Evolutionary conservation across 2,797 vertebrate species (phyloP).

Genomic region (Eulemur coronatus): DNA sequence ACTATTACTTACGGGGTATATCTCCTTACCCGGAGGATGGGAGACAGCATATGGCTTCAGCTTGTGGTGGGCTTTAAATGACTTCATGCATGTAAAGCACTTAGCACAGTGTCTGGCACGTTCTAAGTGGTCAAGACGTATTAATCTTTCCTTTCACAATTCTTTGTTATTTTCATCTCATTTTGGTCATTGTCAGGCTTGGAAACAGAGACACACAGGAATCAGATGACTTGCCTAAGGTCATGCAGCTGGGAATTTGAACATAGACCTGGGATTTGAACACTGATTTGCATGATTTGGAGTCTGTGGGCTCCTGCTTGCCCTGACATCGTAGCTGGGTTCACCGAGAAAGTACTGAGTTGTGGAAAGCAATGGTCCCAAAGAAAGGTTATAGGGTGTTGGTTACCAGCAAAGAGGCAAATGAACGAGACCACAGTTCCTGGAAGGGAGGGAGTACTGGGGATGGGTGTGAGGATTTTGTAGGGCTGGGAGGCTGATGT

Average conservation of each 20-base stretch:
- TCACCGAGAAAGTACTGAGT: background rate
- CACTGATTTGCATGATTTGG: rapidly evolving
- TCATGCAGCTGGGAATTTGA: background rate
- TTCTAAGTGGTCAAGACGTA: rapidly evolving
- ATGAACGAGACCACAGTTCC: background rate
- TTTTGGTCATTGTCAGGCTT: background rate
- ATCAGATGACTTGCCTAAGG: background rate
- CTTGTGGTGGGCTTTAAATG: too few species aligned
- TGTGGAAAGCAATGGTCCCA: rapidly evolving
- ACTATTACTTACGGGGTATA: background rate
- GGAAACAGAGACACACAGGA: background rate
- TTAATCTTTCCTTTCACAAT: background rate
- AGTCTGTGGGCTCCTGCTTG: background rate
- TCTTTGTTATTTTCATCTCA: background rate
- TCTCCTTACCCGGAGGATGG: background rate
- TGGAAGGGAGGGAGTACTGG: background rate
- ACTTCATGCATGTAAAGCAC: background rate
- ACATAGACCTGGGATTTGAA: background rate
- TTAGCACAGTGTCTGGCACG: background rate
- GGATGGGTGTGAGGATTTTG: background rate
- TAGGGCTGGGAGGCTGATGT: background rate
- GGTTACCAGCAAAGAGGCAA: background rate
- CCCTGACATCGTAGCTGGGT: background rate
- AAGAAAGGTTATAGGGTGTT: background rate
- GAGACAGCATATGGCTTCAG: too few species aligned